Evolutionary conservation across 37 sponge, comb jelly and placozoan species (phyloP), one percentile per base, ranked within the genome.

Genomic region (Mnemiopsis leidyi): DNA sequence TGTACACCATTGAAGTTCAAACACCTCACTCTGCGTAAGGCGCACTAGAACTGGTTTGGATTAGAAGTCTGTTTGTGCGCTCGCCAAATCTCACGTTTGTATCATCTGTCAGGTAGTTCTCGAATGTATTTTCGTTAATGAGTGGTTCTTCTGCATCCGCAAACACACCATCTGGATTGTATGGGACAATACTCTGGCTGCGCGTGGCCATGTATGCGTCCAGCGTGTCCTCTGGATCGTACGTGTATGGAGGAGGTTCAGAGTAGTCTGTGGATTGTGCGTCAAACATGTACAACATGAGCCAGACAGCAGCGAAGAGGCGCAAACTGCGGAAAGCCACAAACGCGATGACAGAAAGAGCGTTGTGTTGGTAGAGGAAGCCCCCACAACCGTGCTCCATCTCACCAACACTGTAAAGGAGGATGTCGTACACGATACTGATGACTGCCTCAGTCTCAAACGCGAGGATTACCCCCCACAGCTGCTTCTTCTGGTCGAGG

Each of bases 281-380:
- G 30, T 85, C 90, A 37, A 85, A 85, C 61, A 40, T 39, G 90
- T 85, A 85, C 25, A 85, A 21, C 90, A 85, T 85, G 61, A 85
- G 36, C 90, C 90, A 85, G 26, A 85, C 24, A 1, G 90, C 90
- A 23, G 36, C 61, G 48, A 85, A 85, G 48, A 85, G 24, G 7
- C 90, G 90, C 40, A 40, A 3, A 3, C 29, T 25, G 36, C 61
- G 40, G 28, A 85, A 1, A 23, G 39, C 25, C 24, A 85, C 90
- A 21, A 85, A 85, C 48, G 29, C 61, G 29, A 85, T 0, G 24
- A 85, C 90, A 18, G 40, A 40, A 21, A 38, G 36, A 25, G 26
- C 61, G 61, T 85, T 85, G 48, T 85, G 36, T 2, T 85, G 90
- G 90, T 85, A 85, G 29, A 85, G 61, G 61, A 85, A 85, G 9